These are phyloP conservation scores for Calyptommatus sinebrachiatus DNA, from an alignment of 2,113 vertebrate species.

Conservation along the genomic window DNA sequence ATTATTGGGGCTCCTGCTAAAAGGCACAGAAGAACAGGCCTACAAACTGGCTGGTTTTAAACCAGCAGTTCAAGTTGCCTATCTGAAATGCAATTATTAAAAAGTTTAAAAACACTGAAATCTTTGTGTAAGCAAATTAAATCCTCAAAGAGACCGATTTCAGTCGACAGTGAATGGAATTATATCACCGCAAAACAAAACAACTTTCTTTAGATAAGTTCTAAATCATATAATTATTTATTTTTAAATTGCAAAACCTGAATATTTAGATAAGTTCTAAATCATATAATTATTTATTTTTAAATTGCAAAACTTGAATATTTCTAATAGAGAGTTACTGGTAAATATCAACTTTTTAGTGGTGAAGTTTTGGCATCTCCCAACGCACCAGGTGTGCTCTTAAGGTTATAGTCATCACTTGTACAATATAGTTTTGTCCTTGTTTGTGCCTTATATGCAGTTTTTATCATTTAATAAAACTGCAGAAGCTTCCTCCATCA, in stretches of 20 bases:
- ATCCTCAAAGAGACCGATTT: background rate
- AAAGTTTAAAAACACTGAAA: background rate
- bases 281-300: too few relatives aligned
- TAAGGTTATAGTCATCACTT: background rate
- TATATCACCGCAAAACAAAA: background rate
- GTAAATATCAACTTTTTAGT: too few relatives aligned
- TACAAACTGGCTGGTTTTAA: background rate
- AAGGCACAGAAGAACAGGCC: background rate
- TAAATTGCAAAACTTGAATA: too few relatives aligned
- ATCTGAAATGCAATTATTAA: slow-evolving; percentile 6
- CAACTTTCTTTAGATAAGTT: background rate
- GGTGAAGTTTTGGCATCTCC: too few relatives aligned
- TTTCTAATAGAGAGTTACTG: too few relatives aligned
- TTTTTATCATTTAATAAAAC: too few relatives aligned
- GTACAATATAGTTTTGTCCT: background rate
- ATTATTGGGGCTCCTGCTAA: background rate
- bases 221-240: background rate
- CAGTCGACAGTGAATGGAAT: background rate
- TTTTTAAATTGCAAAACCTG: too few relatives aligned
- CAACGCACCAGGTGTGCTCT: too few relatives aligned
- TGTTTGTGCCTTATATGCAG: too few relatives aligned
- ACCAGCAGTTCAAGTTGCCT: background rate
- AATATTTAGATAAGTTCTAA: background rate
- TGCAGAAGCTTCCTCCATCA: too few relatives aligned
- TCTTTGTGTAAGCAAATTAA: background rate